Evolutionary conservation across 2,888 invertebrate species (phyloP), one percentile per base, ranked within the genome.

Genomic region (Charanyca ferruginea): DNA sequence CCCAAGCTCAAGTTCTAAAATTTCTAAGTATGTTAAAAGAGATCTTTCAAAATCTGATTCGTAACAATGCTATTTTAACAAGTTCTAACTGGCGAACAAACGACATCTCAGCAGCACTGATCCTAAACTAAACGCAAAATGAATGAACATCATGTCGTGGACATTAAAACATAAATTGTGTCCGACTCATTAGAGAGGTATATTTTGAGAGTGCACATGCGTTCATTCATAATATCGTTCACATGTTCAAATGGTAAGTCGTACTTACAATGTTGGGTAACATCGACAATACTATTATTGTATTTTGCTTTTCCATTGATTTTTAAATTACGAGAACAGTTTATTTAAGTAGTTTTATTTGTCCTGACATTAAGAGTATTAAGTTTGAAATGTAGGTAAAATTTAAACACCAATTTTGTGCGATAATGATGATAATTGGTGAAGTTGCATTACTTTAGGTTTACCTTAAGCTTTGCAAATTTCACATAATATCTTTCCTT

Each of bases 161-260:
- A 85, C 85, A 79, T 83, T 82, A 84, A 66, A 65, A 58, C 69
- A 88, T 86, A 87, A 85, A 88, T 85, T 81, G 84, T 81, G 79
- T 67, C 71, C 76, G 75, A 73, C 83, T 86, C 86, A 87, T 90
- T 88, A 89, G 85, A 89, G 85, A 74, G 53, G 78, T 72, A 75
- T 87, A 90, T 89, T 90, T 89, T 64, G 68, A 84, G 87, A 81
- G 64, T 84, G 87, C 89, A 88, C 87, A 86, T 86, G 87, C 87
- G 86, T 90, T 88, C 91, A 91, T 90, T 91, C 90, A 90, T 90
- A 89, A 87, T 77, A 81, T 80, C 77, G 64, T 66, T 73, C 72
- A 67, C 60, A 75, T 78, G 64, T 65, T 69, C 66, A 57, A 63
- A 70, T 68, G 71, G 51, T 63, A 57, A 63, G 25, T 41, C 28